Evolutionary conservation across 2,888 invertebrate species (phyloP), one percentile per base, ranked within the genome.

Genomic region (Criorhina ranunculi): DNA sequence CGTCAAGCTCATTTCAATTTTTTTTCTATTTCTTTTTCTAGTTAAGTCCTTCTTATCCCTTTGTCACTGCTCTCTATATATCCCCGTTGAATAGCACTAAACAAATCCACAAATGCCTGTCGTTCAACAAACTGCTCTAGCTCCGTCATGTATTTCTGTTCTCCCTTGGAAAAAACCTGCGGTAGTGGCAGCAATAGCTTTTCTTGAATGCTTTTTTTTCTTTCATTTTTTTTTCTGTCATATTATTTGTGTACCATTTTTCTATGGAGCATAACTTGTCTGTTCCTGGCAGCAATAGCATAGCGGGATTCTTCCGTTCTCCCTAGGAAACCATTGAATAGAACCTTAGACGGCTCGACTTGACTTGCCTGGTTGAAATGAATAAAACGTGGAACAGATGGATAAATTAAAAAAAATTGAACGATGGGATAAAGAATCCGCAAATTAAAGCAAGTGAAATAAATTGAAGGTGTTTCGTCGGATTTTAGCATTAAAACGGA

Each of bases 241-340:
- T 83, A 67, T 78, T 78, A 73, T 82, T 82, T 82, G 66, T 82
- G 66, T 78, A 62, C 55, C 44, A 73, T 55, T 83, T 78, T 78
- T 62, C n/a, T 53, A 73, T 73, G 37, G 62, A 62, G 60, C 35
- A 59, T 51, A 69, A 77, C 59, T 49, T 79, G 73, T 69, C 67
- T 79, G 79, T 37, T 83, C 7, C 64, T 62, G 79, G 49, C 83
- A 79, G 60, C 60, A 57, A 66, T 17, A 69, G 40, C 72, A 55
- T 67, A 49, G 62, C 62, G 46, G 78, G 73, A 69, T 51, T 35
- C 73, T 49, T 78, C 67, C 49, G 53, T 77, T 59, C 59, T 62
- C 51, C 35, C 59, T 53, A 24, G 31, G 40, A 44, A 59, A 59
- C 46, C 66, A 55, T 67, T 72, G 78, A 82, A 82, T 67, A 35